Conservation (phyloP, 1,140 invertebrate species). For the Achatina immaculata region DNA sequence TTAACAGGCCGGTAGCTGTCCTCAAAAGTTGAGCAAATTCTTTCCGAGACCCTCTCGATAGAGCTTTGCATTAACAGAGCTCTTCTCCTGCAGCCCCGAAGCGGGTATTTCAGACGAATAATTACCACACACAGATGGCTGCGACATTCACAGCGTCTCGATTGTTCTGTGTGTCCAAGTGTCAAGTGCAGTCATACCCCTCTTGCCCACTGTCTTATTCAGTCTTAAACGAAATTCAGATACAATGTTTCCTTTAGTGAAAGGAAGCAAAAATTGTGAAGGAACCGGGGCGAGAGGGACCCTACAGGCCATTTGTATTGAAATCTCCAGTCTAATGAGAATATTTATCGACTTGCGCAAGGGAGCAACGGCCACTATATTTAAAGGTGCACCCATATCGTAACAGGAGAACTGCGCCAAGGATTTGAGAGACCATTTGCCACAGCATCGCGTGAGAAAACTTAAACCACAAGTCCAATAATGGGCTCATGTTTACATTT, state of each 20-base stretch:
- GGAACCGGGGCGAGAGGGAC: not conserved
- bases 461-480: too few species aligned
- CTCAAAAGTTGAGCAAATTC: constrained; percentile 18
- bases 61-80: constrained; percentile 30
- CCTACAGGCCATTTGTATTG: not conserved
- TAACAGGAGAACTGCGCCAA: too few species aligned
- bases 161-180: constrained; percentile 22
- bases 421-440: too few species aligned
- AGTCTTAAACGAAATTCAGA: not conserved
- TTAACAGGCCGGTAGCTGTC: constrained; percentile 17
- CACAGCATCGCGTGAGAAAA: too few species aligned
- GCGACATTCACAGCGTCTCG: constrained; percentile 1
- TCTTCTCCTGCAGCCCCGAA: constrained; percentile 7
- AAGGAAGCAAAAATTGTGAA: not conserved
- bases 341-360: not conserved
- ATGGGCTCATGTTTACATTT: too few species aligned
- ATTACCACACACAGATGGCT: constrained; percentile 29
- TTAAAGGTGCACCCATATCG: not conserved
- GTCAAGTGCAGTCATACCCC: constrained; percentile 30
- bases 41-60: constrained; percentile 1
- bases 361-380: not conserved
- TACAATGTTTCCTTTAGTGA: not conserved
- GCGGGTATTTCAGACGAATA: constrained; percentile 29
- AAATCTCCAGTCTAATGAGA: not conserved
- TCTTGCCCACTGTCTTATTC: constrained; percentile 8